Evolutionary conservation across 2,797 vertebrate species (phyloP).

Genomic region (Remorina albescens): DNA sequence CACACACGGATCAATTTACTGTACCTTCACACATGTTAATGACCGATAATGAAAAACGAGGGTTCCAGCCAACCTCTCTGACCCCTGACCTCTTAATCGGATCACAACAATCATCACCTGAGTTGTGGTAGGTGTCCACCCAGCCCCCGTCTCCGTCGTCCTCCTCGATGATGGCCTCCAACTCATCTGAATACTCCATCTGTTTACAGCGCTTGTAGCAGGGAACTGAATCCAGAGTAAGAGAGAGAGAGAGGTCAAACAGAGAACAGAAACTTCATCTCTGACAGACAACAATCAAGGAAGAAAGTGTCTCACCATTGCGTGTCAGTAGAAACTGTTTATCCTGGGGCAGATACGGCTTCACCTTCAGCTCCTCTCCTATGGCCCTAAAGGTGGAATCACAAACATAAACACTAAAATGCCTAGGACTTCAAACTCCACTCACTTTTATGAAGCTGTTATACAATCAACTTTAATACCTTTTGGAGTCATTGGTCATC

Average conservation of each 20-base stretch:
- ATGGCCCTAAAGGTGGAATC: slow-evolving; percentile 86
- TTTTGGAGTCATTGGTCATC: too few species aligned
- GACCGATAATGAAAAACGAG: too few species aligned
- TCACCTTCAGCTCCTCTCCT: slow-evolving; percentile 96
- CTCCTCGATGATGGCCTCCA: slow-evolving; percentile 99
- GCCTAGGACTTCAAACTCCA: too few species aligned
- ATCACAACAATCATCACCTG: slow-evolving; percentile 75
- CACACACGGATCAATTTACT: not conserved
- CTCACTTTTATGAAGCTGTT: too few species aligned
- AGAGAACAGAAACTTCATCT: not conserved
- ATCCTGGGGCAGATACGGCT: slow-evolving; percentile 93
- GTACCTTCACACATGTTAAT: not conserved
- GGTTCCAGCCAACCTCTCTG: too few species aligned
- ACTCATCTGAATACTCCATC: slow-evolving; percentile 99
- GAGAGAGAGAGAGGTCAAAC: not conserved
- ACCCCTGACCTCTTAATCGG: too few species aligned
- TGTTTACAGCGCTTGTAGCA: slow-evolving; percentile 99
- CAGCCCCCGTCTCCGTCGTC: slow-evolving; percentile 99
- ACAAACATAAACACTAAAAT: not conserved
- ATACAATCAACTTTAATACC: too few species aligned
- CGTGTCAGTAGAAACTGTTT: slow-evolving; percentile 98
- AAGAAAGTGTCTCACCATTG: slow-evolving; percentile 89
- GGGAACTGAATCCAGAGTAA: slow-evolving; percentile 87
- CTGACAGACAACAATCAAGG: not conserved
- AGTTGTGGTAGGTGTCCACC: slow-evolving; percentile 98